Evolutionary conservation across 37 sponge, comb jelly and placozoan genomes (phyloP).

Genomic region (Beroe ovata): DNA sequence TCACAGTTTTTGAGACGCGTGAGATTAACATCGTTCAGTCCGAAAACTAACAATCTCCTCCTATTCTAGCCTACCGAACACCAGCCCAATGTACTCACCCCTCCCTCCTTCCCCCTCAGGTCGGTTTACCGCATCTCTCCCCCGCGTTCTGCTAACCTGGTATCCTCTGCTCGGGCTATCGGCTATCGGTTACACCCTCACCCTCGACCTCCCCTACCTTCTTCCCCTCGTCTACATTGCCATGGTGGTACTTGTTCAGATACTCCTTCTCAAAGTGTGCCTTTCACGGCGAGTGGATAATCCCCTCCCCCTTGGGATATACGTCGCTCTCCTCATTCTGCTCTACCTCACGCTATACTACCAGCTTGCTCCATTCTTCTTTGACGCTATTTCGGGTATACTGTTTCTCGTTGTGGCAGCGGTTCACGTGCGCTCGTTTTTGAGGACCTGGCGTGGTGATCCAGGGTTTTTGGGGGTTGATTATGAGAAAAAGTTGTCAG

Average conservation of each 20-base stretch:
- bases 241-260: not conserved
- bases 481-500: slow-evolving; percentile 2
- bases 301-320: slow-evolving; percentile 79
- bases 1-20: no score
- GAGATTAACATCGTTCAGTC: no score
- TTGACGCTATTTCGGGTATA: not conserved
- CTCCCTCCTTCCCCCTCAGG: no score
- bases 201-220: slow-evolving; percentile 39
- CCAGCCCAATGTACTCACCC: no score
- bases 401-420: not conserved
- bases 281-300: slow-evolving; percentile 69
- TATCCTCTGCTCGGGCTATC: slow-evolving; percentile 1
- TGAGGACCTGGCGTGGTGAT: slow-evolving; percentile 63
- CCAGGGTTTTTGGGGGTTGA: slow-evolving; percentile 70
- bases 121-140: not conserved
- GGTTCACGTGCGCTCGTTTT: not conserved
- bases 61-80: no score
- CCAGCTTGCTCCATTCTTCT: slow-evolving; percentile 20
- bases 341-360: slow-evolving; percentile 73
- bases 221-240: slow-evolving; percentile 46
- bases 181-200: slow-evolving; percentile 25
- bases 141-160: slow-evolving; percentile 2
- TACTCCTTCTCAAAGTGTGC: slow-evolving; percentile 60
- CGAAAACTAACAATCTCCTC: no score
- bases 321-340: slow-evolving; percentile 75